These are phyloP conservation scores for Sialis fuliginosa DNA, from an alignment of 2,888 invertebrate genomes.

Conservation along the genomic window DNA sequence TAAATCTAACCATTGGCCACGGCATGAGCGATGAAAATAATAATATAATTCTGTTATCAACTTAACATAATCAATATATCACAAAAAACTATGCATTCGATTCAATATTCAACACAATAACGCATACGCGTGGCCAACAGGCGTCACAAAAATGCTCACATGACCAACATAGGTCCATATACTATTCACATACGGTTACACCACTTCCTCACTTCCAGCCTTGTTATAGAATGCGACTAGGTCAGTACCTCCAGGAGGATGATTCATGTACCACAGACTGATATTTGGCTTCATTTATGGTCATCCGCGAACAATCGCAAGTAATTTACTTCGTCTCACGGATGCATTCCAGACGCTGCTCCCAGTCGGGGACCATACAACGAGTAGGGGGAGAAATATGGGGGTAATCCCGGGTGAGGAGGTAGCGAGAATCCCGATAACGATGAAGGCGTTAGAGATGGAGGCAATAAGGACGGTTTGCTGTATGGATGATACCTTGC, in stretches of 20 bases:
- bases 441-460: slow-evolving; percentile 43
- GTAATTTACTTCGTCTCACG: slow-evolving; percentile 41
- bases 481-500: slow-evolving; percentile 79
- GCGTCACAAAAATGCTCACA: too few species aligned
- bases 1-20: too few species aligned
- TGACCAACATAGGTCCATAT: too few species aligned
- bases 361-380: slow-evolving; percentile 73
- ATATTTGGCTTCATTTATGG: slow-evolving; percentile 20
- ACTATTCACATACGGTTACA: not conserved
- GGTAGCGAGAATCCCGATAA: slow-evolving; percentile 40
- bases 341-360: slow-evolving; percentile 59
- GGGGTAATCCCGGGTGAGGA: slow-evolving; percentile 60
- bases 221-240: not conserved
- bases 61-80: too few species aligned
- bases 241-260: not conserved
- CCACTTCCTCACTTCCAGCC: not conserved
- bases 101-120: too few species aligned
- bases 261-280: slow-evolving; percentile 12
- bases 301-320: slow-evolving; percentile 25
- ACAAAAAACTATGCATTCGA: too few species aligned
- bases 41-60: too few species aligned
- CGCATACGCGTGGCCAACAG: too few species aligned
- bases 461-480: slow-evolving; percentile 60
- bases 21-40: too few species aligned
- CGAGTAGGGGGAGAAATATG: slow-evolving; percentile 77